phyloP scores from a whole-genome alignment of 2,113 vertebrate genomes.

The Gavialis gangeticus region DNA sequence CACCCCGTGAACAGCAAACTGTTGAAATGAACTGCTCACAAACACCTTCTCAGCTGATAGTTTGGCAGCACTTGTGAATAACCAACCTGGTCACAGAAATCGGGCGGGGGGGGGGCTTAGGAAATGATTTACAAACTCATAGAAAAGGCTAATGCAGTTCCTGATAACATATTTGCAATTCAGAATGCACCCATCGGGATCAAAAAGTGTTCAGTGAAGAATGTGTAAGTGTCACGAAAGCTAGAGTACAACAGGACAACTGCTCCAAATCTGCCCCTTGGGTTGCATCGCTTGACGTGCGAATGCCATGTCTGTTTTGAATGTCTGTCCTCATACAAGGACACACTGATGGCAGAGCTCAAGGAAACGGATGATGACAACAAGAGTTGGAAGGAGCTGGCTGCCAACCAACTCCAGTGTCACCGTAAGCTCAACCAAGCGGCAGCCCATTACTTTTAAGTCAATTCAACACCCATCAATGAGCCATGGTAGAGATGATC shows the following conservation, averaged over 20 bases:
- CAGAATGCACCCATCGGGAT: neutral
- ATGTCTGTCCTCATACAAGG: too few species aligned
- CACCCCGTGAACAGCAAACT: rapidly evolving
- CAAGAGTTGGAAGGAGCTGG: too few species aligned
- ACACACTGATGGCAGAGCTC: too few species aligned
- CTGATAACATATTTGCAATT: neutral
- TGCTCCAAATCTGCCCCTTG: neutral
- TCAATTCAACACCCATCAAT: too few species aligned
- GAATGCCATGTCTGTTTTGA: neutral
- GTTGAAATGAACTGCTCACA: neutral
- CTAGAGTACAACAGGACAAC: neutral
- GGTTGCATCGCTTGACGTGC: neutral
- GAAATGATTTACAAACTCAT: rapidly evolving
- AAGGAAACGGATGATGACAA: too few species aligned
- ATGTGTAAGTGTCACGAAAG: rapidly evolving
- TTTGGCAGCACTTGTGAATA: rapidly evolving
- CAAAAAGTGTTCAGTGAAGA: neutral
- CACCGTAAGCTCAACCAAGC: too few species aligned
- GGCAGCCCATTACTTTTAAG: too few species aligned
- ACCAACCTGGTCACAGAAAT: rapidly evolving
- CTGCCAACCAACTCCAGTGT: too few species aligned
- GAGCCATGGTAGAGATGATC: too few species aligned
- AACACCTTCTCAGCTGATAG: rapidly evolving
- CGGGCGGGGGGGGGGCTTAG: rapidly evolving
- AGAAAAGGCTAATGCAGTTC: rapidly evolving